These are phyloP conservation scores for Venturia canescens DNA, from an alignment of 1,140 invertebrate genomes.

Conservation along the genomic window DNA sequence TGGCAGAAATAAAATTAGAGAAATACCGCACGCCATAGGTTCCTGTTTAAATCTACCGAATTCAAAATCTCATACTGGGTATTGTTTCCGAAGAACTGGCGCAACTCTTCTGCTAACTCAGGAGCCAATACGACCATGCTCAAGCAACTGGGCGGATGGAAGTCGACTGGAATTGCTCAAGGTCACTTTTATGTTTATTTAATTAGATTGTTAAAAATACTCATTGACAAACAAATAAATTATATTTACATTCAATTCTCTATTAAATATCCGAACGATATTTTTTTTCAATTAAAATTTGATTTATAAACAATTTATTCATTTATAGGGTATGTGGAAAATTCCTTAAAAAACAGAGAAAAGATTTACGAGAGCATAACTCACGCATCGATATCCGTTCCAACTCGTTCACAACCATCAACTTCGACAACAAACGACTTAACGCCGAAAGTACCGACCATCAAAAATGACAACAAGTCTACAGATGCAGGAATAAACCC, in stretches of 20 bases:
- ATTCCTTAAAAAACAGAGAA: slow-evolving; percentile 8
- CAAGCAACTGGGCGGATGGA: too few species aligned
- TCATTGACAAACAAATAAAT: neutral
- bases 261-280: slow-evolving; percentile 21
- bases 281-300: neutral
- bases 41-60: slow-evolving; percentile 25
- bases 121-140: slow-evolving; percentile 42
- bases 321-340: slow-evolving; percentile 34
- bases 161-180: too few species aligned
- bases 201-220: neutral
- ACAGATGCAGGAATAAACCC: neutral
- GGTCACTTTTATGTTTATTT: slow-evolving; percentile 20
- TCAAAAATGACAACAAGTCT: neutral
- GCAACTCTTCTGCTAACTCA: slow-evolving; percentile 40
- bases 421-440: neutral
- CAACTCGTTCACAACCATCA: neutral
- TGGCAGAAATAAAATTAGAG: slow-evolving; percentile 42
- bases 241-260: slow-evolving; percentile 14
- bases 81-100: slow-evolving; percentile 49
- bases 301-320: neutral
- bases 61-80: slow-evolving; percentile 38
- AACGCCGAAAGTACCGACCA: neutral
- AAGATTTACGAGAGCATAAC: slow-evolving; percentile 34
- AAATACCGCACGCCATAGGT: slow-evolving; percentile 37
- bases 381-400: slow-evolving; percentile 6